Percentiles rank a stretch among this genome's conserved stretches.
These are phyloP conservation scores for Catajapyx aquilonaris DNA, from an alignment of 1,140 invertebrate genomes.

Conservation along the genomic window DNA sequence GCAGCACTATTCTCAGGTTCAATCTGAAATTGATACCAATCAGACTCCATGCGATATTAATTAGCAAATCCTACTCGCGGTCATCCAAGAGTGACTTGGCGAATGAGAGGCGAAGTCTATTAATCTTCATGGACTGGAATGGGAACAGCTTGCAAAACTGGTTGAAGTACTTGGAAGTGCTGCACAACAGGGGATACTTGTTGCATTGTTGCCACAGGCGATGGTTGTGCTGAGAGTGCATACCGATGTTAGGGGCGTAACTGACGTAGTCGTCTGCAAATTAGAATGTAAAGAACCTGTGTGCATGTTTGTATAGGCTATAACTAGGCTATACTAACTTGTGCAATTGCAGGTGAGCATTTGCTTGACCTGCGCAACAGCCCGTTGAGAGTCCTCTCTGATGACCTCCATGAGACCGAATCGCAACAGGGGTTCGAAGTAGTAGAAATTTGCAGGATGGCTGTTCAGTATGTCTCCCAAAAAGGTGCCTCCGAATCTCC, in stretches of 20 bases:
- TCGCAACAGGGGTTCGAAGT: conserved; percentile 65
- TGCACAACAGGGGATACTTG: conserved; percentile 44
- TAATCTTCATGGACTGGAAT: conserved; percentile 70
- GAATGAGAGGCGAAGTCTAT: conserved; percentile 45
- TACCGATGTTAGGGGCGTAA: conserved; percentile 49
- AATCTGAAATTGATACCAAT: no score
- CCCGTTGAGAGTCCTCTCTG: conserved; percentile 34
- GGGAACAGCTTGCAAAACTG: conserved; percentile 63
- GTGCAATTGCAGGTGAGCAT: conserved; percentile 54
- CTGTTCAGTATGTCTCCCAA: conserved; percentile 61
- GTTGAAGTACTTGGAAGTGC: conserved; percentile 46
- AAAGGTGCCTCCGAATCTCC: conserved; percentile 74
- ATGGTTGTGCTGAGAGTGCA: conserved; percentile 62
- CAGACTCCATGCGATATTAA: no score
- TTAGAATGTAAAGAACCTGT: no score
- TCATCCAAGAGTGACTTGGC: conserved; percentile 47
- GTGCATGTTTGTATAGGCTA: no score
- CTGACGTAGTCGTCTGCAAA: conserved; percentile 41
- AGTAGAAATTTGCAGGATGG: no score
- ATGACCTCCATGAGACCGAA: conserved; percentile 60
- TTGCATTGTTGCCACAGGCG: conserved; percentile 60
- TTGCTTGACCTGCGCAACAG: conserved; percentile 38
- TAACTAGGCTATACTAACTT: conserved; percentile 34
- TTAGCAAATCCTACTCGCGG: conserved; percentile 31
- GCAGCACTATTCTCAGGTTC: conserved; percentile 48